Base-by-base conservation (phyloP, 2,888 invertebrate genomes). In the Chrysina gloriosa region DNA sequence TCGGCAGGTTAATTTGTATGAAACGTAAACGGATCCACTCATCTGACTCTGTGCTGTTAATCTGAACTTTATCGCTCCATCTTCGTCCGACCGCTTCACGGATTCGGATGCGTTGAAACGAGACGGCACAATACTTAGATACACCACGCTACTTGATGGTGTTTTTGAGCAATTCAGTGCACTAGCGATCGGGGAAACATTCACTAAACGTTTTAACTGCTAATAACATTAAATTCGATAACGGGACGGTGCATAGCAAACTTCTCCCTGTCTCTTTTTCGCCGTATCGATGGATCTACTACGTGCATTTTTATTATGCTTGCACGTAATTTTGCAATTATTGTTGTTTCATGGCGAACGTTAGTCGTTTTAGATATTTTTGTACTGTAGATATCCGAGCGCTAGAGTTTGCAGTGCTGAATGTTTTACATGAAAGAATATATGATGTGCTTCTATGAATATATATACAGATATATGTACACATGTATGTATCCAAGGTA, bases 1-100 rank as follows among this genome's bases (percentile, higher is more conserved):
- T 75, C 79, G 78, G 80, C 79, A 80, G 79, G 79, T 81, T 82
- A 82, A 82, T 82, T 82, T 82, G 80, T 81, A 81, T 76, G 80
- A 77, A 79, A 80, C 80, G 78, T 78, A 78, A 79, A 78, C 78
- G 78, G 78, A 78, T 79, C 79, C 72, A 73, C 73, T 73, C 73
- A 71, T 73, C 73, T 65, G 71, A 56, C 64, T 63, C 72, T 71
- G 23, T 71, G 69, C 70, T 73, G 73, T 70, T 73, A 73, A 73
- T 73, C 71, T 61, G 58, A 61, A 61, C 69, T 71, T 63, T 61
- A 65, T 50, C 66, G 45, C 21, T 72, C 73, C 56, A 66, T 67
- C 50, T 25, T 16, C 68, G 34, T 67, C 54, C 48, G 50, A 34
- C 54, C 34, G 65, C 34, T 34, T 34, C 36, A 39, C 29, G 58